Conservation (phyloP, 2,888 invertebrate species). For the Malthinus flaveolus region DNA sequence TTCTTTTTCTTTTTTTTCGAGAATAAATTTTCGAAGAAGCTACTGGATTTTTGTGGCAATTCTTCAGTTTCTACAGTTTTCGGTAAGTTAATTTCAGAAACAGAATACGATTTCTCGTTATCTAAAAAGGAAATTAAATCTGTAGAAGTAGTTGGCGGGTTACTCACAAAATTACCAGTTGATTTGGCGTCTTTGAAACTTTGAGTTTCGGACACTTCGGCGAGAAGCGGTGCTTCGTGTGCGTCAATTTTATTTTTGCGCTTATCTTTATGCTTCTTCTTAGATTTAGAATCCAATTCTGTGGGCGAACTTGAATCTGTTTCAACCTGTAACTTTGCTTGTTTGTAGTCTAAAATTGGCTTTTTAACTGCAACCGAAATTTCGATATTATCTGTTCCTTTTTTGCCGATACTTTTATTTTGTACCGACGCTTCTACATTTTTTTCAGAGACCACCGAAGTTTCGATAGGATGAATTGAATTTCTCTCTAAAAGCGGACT, state of each 20-base stretch:
- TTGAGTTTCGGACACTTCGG: background rate
- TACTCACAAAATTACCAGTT: slow-evolving; percentile 5
- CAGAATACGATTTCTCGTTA: slow-evolving; percentile 11
- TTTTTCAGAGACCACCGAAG: background rate
- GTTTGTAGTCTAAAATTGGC: too few relatives aligned
- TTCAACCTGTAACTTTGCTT: too few relatives aligned
- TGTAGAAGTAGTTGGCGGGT: background rate
- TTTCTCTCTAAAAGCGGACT: too few relatives aligned
- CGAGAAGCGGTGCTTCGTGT: background rate
- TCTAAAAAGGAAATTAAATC: slow-evolving; percentile 14
- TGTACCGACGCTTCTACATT: slow-evolving; percentile 1
- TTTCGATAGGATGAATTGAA: too few relatives aligned
- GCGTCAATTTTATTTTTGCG: background rate
- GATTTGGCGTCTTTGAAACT: background rate
- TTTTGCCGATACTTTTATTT: too few relatives aligned
- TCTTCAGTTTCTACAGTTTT: background rate
- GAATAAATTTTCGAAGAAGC: slow-evolving; percentile 38
- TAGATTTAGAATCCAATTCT: slow-evolving; percentile 15
- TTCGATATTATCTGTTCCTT: too few relatives aligned
- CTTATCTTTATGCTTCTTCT: slow-evolving; percentile 19
- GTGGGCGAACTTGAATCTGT: too few relatives aligned
- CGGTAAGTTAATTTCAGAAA: background rate
- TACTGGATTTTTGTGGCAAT: slow-evolving; percentile 30
- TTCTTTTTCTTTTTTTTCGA: slow-evolving; percentile 33
- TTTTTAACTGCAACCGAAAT: too few relatives aligned